phyloP scores from a whole-genome alignment of 2,113 vertebrate species.

The Muntiacus muntjak region DNA sequence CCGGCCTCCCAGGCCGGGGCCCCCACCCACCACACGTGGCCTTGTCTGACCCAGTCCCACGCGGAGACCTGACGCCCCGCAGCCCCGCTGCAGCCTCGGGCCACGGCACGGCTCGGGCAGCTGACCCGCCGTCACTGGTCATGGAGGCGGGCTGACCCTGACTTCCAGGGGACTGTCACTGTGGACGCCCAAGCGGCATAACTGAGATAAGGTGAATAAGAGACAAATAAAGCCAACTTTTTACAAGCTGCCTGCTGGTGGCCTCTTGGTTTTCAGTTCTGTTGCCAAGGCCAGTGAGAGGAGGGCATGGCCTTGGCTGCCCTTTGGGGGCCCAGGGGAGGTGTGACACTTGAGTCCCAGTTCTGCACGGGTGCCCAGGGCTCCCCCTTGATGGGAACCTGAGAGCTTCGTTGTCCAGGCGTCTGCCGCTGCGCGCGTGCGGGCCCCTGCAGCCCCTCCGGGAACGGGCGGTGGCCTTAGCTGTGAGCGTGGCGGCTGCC shows the following conservation, averaged over 20 bases:
- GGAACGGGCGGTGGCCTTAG: no score
- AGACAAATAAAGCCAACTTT: conserved; percentile 65
- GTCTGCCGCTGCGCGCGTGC: fast-evolving
- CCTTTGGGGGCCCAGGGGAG: background rate
- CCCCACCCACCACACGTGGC: conserved; percentile 37
- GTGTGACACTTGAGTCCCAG: background rate
- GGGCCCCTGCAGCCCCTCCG: background rate
- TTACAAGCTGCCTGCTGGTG: background rate
- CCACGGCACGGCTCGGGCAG: background rate
- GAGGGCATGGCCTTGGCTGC: background rate
- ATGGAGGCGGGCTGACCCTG: background rate
- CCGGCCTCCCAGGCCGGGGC: background rate
- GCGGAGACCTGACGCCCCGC: background rate
- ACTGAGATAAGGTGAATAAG: conserved; percentile 52
- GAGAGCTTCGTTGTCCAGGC: no score
- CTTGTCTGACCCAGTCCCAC: conserved; percentile 64
- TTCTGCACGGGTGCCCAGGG: background rate
- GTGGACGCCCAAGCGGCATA: conserved; percentile 57
- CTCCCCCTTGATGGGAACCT: background rate
- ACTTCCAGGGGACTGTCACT: conserved; percentile 65
- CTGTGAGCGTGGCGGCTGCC: fast-evolving
- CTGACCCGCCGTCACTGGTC: background rate
- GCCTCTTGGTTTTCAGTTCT: background rate
- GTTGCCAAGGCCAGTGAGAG: background rate
- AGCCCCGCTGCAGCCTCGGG: background rate